Evolutionary conservation across 2,888 invertebrate species (phyloP), one percentile per base, ranked within the genome.

Genomic region (Drosophila rubida): DNA sequence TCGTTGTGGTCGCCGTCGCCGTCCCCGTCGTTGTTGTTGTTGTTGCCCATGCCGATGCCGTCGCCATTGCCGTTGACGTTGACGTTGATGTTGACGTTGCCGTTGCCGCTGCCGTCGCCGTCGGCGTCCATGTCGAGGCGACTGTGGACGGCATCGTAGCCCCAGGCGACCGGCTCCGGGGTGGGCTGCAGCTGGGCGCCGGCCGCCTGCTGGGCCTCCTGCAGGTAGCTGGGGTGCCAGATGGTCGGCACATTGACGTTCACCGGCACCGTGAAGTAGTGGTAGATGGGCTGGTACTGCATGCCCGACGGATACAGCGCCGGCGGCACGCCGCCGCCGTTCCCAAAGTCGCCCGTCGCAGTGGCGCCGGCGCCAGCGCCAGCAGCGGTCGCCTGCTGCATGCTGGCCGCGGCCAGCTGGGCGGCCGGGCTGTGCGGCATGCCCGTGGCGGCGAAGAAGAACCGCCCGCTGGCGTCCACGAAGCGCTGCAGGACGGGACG

Each of bases 241-340:
- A 37, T 19, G 11, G 44, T 7, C 1, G 72, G 41, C 45, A 57
- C 7, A 46, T 55, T 70, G 4, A 70, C 7, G 46, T 55, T 70
- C 6, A 70, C 27, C 7, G 69, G 69, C 7, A 72, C 50, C 37
- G 57, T 72, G 9, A 46, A 61, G 13, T 61, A 72, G 2, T 66
- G 71, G 35, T 69, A 69, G 41, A 69, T 1, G 9, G 70, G 70
- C 19, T 59, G 70, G 19, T 48, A 70, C 2, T 64, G 69, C 0
- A 63, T 8, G 2, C 39, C 35, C 23, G 41, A 1, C 0, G 54
- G 50, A 30, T 59, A 70, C n/a, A 1, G 63, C 14, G 22, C 51
- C 0, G 7, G 69, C 19, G n/a, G 51, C 11, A 0, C 23, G 23
- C 25, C 25, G 2, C 25, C 25, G 7, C 25, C 4, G 25, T 0